These are phyloP conservation scores for Glaucopsyche alexis DNA, from an alignment of 2,888 invertebrate species.

Conservation along the genomic window DNA sequence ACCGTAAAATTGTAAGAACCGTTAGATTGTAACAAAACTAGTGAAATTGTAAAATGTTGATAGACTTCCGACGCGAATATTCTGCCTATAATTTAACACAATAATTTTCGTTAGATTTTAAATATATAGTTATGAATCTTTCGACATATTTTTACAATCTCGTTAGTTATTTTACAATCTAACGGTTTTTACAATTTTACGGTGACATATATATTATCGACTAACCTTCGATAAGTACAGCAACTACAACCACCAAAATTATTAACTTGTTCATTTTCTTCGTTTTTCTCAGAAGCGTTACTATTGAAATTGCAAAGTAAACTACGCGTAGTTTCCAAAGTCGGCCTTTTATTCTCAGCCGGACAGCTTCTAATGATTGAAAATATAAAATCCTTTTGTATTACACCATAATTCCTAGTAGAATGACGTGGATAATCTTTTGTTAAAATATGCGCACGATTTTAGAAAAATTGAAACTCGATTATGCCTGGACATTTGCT, in stretches of 20 bases:
- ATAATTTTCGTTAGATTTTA: too few species aligned
- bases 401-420: neutral
- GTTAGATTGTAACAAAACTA: too few species aligned
- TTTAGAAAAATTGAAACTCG: neutral
- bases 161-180: too few species aligned
- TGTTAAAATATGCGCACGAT: neutral
- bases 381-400: conserved; percentile 1
- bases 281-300: neutral
- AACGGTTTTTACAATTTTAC: too few species aligned
- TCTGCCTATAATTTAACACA: too few species aligned
- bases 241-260: conserved; percentile 8
- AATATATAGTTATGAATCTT: too few species aligned
- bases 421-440: neutral
- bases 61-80: too few species aligned
- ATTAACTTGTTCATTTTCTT: conserved; percentile 21
- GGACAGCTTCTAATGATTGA: neutral
- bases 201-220: too few species aligned
- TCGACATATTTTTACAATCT: too few species aligned
- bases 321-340: neutral
- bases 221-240: conserved; percentile 7
- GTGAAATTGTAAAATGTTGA: too few species aligned
- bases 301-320: neutral
- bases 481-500: neutral
- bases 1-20: too few species aligned
- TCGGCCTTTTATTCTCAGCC: conserved; percentile 1